A percentile compares a stretch with the other conserved stretches of the same genome.
phyloP scores from a whole-genome alignment of 2,797 vertebrate genomes.

The Trachops cirrhosus region DNA sequence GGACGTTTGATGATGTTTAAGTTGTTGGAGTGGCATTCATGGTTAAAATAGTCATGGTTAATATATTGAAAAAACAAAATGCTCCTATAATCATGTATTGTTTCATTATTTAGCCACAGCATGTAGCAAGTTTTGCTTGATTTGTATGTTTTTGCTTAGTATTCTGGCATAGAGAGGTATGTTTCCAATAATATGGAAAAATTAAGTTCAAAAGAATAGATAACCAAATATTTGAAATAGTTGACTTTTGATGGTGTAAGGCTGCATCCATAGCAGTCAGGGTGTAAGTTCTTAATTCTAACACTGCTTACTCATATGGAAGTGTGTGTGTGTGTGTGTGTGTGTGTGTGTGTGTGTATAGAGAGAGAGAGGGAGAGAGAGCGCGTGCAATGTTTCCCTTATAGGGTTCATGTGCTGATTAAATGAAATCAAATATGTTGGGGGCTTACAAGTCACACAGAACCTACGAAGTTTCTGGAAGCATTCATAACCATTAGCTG shows the following conservation, averaged over 20 bases:
- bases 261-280: not conserved
- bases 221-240: not conserved
- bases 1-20: not conserved
- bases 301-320: not conserved
- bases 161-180: not conserved
- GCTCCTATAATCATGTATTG: not conserved
- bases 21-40: not conserved
- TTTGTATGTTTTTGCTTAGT: not conserved
- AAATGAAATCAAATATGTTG: not conserved
- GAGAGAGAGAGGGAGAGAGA: too few relatives aligned
- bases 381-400: not conserved
- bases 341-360: too few relatives aligned
- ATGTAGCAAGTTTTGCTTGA: not conserved
- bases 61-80: not conserved
- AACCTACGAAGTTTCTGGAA: not conserved
- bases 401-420: not conserved
- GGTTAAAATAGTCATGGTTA: not conserved
- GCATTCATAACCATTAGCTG: not conserved
- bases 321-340: too few relatives aligned
- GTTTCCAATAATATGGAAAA: not conserved
- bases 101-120: not conserved
- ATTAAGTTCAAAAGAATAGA: not conserved
- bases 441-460: not conserved
- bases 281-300: not conserved
- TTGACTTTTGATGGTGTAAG: not conserved